Conservation (phyloP, 2,113 vertebrate genomes). For the Podilymbus podiceps region DNA sequence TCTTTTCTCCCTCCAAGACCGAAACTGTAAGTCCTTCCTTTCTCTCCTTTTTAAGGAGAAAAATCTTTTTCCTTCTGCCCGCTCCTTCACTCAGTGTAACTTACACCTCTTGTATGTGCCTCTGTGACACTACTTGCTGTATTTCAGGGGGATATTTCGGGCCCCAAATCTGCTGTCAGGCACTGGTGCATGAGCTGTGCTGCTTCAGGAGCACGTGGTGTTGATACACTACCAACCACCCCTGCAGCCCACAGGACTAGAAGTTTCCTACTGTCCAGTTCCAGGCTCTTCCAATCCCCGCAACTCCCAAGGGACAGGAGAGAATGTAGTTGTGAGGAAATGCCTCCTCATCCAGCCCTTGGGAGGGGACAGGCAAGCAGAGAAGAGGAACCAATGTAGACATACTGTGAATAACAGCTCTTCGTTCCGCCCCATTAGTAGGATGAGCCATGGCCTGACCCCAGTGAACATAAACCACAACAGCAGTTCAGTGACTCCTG, state of each 20-base stretch:
- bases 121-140: neutral
- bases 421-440: neutral
- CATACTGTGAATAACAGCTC: neutral
- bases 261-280: neutral
- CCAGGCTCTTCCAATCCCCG: neutral
- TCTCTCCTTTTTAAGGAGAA: neutral
- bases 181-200: neutral
- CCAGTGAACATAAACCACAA: neutral
- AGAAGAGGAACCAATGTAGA: neutral
- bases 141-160: neutral
- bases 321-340: neutral
- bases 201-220: neutral
- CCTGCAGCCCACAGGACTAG: neutral
- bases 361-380: neutral
- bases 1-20: neutral
- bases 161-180: neutral
- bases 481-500: neutral
- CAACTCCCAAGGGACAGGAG: neutral
- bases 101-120: neutral
- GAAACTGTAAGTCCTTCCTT: neutral
- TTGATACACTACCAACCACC: neutral
- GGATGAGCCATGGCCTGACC: neutral
- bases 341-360: neutral
- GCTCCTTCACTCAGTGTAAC: neutral
- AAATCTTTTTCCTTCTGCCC: neutral